Base-by-base conservation (phyloP, 2,888 invertebrate genomes). In the Ophioninae sp. region DNA sequence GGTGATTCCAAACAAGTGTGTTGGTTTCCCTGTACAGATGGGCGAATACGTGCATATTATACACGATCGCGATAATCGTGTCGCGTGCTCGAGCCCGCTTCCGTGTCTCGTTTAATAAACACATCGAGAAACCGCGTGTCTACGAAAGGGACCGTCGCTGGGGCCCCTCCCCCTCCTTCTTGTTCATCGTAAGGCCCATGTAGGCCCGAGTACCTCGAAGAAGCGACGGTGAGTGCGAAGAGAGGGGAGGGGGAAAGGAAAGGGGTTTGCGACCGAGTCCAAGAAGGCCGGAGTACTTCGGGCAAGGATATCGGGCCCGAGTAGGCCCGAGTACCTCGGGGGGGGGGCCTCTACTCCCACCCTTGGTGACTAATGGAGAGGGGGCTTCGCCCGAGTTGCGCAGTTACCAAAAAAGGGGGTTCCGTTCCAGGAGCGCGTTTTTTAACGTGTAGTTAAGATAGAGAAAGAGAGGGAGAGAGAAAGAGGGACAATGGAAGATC, bases 51-150 rank as follows among this genome's bases (percentile, higher is more conserved):
- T 79, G 82, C 82, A 68, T 67, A 79, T 76, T 74, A 76, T 82
- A 84, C 81, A 75, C 72, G 84, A 84, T 84, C 84, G 84, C 79
- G 84, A 82, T 84, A 84, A 84, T 84, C 81, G 84, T 84, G 84
- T 84, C 84, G 84, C 84, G 84, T 84, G 84, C 84, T 84, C 82
- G 84, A 65, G 79, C 73, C 68, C 76, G 79, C 84, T 84, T 84
- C 84, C 84, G 84, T 84, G 84, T 84, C 84, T 84, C 84, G 84
- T 79, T 84, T 84, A 84, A 84, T 84, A 84, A 84, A 84, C 82
- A 84, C 84, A 84, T 84, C 84, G 81, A 76, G 84, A 84, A 82
- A 79, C 68, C 68, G 50, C 50, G 50, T 17, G 84, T 84, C 84
- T 76, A 57, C 17, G 39, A 44, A 67, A 50, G 56, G 78, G 69